phyloP scores from a whole-genome alignment of 2,888 invertebrate genomes.

The Strigamia transsilvanica region DNA sequence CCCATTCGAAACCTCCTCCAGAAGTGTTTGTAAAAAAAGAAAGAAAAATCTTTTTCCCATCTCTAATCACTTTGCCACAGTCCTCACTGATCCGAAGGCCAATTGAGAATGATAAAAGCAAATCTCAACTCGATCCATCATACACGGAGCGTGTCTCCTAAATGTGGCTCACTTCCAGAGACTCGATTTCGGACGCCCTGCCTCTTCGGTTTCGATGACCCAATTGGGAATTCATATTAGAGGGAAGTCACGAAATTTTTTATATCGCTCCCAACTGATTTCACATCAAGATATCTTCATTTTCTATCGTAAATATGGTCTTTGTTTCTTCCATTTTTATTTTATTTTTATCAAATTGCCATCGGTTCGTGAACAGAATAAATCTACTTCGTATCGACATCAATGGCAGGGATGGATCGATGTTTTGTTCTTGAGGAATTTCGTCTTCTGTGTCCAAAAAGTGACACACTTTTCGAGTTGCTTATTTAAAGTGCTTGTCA shows the following conservation, averaged over 20 bases:
- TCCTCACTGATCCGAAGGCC: conserved; percentile 24
- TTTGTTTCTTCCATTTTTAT: conserved; percentile 10
- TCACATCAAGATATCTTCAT: conserved; percentile 42
- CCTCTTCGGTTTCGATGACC: conserved; percentile 37
- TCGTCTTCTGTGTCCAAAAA: neutral
- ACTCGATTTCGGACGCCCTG: conserved; percentile 36
- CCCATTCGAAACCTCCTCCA: neutral
- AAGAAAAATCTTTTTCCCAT: conserved; percentile 41
- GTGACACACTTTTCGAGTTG: too few relatives aligned
- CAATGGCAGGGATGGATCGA: neutral
- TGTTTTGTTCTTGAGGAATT: too few relatives aligned
- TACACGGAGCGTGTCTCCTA: conserved; percentile 36
- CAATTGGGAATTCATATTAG: conserved; percentile 42
- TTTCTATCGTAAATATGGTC: neutral
- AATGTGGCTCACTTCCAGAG: conserved; percentile 39
- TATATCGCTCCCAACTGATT: conserved; percentile 24
- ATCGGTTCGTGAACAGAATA: neutral
- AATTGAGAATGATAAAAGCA: conserved; percentile 38
- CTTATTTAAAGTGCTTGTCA: neutral
- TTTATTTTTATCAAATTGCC: conserved; percentile 19
- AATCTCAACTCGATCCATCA: conserved; percentile 42
- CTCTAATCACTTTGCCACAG: conserved; percentile 32
- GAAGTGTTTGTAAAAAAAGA: conserved; percentile 7
- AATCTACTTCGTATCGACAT: neutral
- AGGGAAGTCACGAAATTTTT: conserved; percentile 36